Base-by-base conservation (phyloP, 2,113 vertebrate genomes). In the Entelurus aequoreus region DNA sequence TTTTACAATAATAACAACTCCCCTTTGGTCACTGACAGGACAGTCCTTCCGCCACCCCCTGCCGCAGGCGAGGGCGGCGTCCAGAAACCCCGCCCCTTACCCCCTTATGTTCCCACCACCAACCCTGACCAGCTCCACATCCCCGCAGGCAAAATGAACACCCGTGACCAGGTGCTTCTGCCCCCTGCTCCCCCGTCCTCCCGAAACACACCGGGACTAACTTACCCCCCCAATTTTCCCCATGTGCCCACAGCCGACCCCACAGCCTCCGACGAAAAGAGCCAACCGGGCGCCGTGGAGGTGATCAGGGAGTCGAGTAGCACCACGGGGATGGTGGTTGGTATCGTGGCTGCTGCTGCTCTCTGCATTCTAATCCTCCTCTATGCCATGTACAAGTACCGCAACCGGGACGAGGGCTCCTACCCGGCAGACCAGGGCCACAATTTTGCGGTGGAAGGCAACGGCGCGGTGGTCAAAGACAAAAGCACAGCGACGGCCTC, bases 301-400 rank as follows among this genome's bases (percentile, higher is more conserved):
- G 94, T 95, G 84, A 92, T 95, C 84, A 90, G 94, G 54, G 94
- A 97, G 87, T 94, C 95, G 79, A 94, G 95, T 85, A 96, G 94
- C 89, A 97, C 95, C 86, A 96, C 95, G 1, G 95, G 95, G 62
- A 97, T 97, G 95, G 95, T 97, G 87, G 95, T 97, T 65, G 95
- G 95, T 67, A 97, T 97, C 61, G 95, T 97, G 84, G 95, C 95
- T 13, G 95, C 94, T 6, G 94, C 95, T 47, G 95, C 95, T 48
- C 95, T 97, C 77, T 97, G 95, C 88, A 97, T 97, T 83, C 94
- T 97, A 76, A 96, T 97, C 86, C 94, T 97, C n/a, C 95, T 96
- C 72, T 97, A 96, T 72, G 95, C 95, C 90, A 97, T 97, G 95
- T 96, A 97, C 89, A 97, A 97, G 90, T 96, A 97, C 80, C 94